phyloP scores from a whole-genome alignment of 2,113 vertebrate genomes.

The Synchiropus splendidus region DNA sequence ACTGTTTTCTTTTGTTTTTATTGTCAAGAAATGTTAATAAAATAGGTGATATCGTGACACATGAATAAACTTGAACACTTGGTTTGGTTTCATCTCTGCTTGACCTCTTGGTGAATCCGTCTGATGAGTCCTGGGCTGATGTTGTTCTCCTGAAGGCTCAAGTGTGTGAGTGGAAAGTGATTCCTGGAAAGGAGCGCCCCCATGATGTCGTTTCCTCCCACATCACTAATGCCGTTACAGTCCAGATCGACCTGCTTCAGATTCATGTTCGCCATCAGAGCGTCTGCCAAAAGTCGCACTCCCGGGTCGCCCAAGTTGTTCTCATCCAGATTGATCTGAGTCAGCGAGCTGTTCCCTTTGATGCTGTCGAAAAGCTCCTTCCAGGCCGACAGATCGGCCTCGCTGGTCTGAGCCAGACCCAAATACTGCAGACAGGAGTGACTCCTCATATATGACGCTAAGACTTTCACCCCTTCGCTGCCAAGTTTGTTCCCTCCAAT shows the following conservation, averaged over 20 bases:
- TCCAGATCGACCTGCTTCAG: conserved; percentile 65
- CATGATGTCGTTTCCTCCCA: conserved; percentile 63
- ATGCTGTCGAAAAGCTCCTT: conserved; percentile 65
- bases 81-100: too few relatives aligned
- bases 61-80: conserved; percentile 41
- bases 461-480: conserved; percentile 53
- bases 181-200: conserved; percentile 48
- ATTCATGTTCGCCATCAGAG: conserved; percentile 48
- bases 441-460: conserved; percentile 61
- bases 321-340: conserved; percentile 68
- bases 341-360: conserved; percentile 47
- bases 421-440: conserved; percentile 64
- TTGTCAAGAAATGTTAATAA: conserved; percentile 20
- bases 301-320: conserved; percentile 63
- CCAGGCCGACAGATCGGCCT: conserved; percentile 56
- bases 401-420: conserved; percentile 62
- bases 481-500: conserved; percentile 67
- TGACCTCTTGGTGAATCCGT: conserved; percentile 55
- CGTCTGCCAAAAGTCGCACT: conserved; percentile 59
- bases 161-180: conserved; percentile 38
- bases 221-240: conserved; percentile 60
- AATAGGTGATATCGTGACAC: conserved; percentile 33
- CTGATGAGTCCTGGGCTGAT: conserved; percentile 59
- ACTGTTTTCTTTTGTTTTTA: too few relatives aligned
- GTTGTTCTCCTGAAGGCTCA: conserved; percentile 66